Base-by-base conservation (phyloP, 2,797 vertebrate species). In the Ctenopoma multispine region DNA sequence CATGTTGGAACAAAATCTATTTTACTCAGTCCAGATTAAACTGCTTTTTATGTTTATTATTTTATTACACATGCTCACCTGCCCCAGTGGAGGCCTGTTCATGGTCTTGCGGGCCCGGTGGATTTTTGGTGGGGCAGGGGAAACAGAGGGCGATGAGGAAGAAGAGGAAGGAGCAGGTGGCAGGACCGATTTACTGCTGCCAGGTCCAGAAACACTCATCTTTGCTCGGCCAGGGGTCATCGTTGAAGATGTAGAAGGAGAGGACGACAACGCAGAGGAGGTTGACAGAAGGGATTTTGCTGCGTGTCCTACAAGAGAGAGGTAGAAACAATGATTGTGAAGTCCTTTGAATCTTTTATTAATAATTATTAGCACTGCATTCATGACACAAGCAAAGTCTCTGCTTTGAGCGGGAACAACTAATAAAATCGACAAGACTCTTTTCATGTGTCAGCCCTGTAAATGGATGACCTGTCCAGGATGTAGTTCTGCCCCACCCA, bases 41-140 rank as follows among this genome's bases (percentile, higher is more conserved):
- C 51, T 7, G 18, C 43, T 20, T 49, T 29, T 18, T 64, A 44
- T 4, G 29, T 31, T 31, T 31, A 31, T 31, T 43, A 14, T 7
- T 48, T 11, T 7, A 43, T 14, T 5, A 20, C 7, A 5, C 11
- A n/a, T 20, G 14, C 87, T 92, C 55, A 96, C 95, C 95, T 96
- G 95, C n/a, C 90, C 93, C 1, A 81, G 81, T 18, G 92, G 89
- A 3, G 95, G 95, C 69, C 96, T 94, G 77, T 95, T 95, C 95
- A 98, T 97, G 72, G 97, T 97, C 87, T 98, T 98, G 27, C 97
- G 93, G 1, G 97, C 96, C 4, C 96, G 87, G 79, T 98, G 97
- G 69, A 98, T 92, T 85, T 97, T 97, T 14, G 92, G 90, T 43
- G 93, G 90, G 20, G 93, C 89, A 0, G 85, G 86, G 4, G 86